phyloP scores from a whole-genome alignment of 2,797 vertebrate species.

The Crax fasciolata region DNA sequence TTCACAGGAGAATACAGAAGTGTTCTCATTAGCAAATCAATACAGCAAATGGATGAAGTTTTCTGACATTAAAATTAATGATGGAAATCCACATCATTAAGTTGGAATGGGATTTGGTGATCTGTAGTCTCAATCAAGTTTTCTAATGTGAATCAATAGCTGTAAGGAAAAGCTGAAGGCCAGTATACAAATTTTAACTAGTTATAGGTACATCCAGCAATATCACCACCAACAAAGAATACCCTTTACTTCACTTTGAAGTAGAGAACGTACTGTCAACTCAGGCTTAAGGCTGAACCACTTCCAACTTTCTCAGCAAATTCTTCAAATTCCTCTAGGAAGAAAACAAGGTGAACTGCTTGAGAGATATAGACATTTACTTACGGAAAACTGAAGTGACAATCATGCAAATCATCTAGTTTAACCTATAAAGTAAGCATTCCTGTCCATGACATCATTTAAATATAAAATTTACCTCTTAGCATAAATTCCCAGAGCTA shows the following conservation, averaged over 20 bases:
- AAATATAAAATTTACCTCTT: neutral
- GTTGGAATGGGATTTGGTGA: conserved; percentile 6
- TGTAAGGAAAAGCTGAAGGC: neutral
- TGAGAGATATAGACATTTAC: neutral
- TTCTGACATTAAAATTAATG: conserved; percentile 27
- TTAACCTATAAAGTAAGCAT: neutral
- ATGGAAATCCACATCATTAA: conserved; percentile 9
- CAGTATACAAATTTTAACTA: neutral
- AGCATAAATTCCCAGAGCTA: neutral
- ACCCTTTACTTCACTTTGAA: neutral
- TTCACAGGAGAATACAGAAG: neutral
- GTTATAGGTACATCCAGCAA: neutral
- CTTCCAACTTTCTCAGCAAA: neutral
- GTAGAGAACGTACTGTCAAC: neutral
- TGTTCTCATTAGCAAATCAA: conserved; percentile 29
- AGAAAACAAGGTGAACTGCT: too few species aligned
- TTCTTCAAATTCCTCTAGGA: neutral
- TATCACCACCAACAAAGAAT: neutral
- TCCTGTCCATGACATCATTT: neutral
- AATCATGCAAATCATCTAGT: neutral
- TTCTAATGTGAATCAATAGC: neutral
- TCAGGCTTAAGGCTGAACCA: neutral
- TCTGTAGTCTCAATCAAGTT: neutral
- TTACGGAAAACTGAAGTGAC: neutral
- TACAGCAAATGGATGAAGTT: neutral